A percentile compares a stretch with the other conserved stretches of the same genome.
Evolutionary conservation across 2,113 vertebrate genomes (phyloP).

Genomic region (Pteronura brasiliensis): DNA sequence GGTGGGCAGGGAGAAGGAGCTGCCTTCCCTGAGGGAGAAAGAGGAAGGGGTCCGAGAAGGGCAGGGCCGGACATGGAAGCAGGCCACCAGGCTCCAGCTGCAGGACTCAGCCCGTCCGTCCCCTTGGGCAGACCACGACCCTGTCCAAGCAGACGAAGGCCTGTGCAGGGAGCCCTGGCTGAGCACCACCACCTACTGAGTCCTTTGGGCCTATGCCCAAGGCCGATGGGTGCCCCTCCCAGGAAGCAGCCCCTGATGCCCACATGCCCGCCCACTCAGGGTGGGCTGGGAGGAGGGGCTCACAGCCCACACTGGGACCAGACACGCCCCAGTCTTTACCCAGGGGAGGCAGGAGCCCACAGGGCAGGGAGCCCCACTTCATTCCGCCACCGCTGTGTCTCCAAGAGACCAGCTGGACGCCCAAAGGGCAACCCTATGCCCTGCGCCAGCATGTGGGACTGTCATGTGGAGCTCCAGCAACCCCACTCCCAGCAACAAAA

Average conservation of each 20-base stretch:
- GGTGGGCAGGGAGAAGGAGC: background rate
- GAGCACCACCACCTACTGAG: accelerated
- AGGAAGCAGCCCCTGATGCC: accelerated
- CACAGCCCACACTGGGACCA: background rate
- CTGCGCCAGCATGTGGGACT: accelerated
- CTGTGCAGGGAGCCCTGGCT: background rate
- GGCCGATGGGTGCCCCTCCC: too few species aligned
- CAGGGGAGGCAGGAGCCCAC: background rate
- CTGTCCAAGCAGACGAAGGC: accelerated
- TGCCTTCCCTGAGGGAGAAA: background rate
- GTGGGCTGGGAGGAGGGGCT: background rate
- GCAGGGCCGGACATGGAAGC: background rate
- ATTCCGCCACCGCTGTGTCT: too few species aligned
- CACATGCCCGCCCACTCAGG: background rate
- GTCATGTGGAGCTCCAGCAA: too few species aligned
- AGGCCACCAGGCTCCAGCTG: background rate
- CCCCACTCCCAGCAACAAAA: background rate
- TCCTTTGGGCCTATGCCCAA: too few species aligned
- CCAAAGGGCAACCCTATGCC: accelerated
- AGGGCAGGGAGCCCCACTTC: background rate
- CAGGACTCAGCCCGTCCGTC: background rate
- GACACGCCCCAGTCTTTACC: too few species aligned
- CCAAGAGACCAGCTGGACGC: accelerated
- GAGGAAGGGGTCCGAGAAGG: background rate
- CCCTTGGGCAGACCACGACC: background rate